Conservation (phyloP, 2,888 invertebrate genomes). For the Andrena hattorfiana region DNA sequence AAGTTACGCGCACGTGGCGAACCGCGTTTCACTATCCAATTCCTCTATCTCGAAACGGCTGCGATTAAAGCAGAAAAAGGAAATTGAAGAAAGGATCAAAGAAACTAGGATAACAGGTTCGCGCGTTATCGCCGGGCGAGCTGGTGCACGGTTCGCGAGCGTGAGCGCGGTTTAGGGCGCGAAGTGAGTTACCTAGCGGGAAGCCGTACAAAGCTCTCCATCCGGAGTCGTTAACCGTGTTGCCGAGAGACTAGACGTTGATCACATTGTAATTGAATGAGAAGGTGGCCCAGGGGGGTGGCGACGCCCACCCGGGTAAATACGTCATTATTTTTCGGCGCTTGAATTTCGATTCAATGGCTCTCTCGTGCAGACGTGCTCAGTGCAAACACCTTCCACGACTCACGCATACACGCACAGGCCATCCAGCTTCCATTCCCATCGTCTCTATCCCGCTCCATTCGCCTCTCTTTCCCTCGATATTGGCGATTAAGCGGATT, state of each 20-base stretch:
- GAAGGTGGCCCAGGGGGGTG: constrained; percentile 50
- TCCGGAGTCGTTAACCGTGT: constrained; percentile 78
- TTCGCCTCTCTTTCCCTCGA: constrained; percentile 24
- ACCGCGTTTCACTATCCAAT: not conserved
- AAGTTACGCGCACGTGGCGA: not conserved
- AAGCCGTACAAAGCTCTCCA: constrained; percentile 72
- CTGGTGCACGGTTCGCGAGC: not conserved
- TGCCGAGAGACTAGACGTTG: constrained; percentile 73
- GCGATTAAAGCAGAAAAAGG: not conserved
- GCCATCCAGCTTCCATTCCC: not conserved
- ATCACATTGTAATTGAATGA: constrained; percentile 81
- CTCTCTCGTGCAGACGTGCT: not conserved
- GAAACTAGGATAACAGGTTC: constrained; percentile 35
- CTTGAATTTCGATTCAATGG: constrained; percentile 70
- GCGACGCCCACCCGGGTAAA: constrained; percentile 18
- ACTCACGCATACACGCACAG: too few relatives aligned
- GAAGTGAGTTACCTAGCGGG: constrained; percentile 59
- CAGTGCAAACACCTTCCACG: not conserved
- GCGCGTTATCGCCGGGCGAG: not conserved
- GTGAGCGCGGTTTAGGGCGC: not conserved
- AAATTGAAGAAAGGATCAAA: not conserved
- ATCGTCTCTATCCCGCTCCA: not conserved
- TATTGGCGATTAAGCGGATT: constrained; percentile 63
- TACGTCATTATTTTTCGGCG: constrained; percentile 63
- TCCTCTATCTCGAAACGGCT: not conserved